Conservation (phyloP, 2,113 vertebrate genomes). For the Rhodinocichla rosea region DNA sequence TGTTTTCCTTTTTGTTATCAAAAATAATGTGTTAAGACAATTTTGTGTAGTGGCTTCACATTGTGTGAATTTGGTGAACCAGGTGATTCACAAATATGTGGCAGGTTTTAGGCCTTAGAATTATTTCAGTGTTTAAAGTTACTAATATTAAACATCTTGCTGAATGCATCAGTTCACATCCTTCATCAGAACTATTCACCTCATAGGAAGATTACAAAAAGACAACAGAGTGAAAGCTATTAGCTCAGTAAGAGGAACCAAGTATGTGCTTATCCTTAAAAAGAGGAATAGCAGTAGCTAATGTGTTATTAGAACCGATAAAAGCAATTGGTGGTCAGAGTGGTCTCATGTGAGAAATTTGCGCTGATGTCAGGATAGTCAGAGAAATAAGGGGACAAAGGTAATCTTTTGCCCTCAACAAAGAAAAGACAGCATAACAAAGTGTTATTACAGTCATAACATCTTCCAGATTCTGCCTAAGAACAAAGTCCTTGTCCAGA, state of each 20-base stretch:
- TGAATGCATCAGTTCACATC: neutral
- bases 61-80: neutral
- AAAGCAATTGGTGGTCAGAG: conserved; percentile 13
- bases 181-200: neutral
- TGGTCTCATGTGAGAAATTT: conserved; percentile 2
- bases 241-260: neutral
- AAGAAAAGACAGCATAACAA: conserved; percentile 26
- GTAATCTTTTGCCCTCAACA: conserved; percentile 1
- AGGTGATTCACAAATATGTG: neutral
- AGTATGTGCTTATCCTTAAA: neutral
- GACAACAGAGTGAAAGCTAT: neutral
- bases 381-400: conserved; percentile 20
- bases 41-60: neutral
- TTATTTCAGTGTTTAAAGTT: neutral
- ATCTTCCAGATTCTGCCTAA: conserved; percentile 53
- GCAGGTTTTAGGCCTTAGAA: neutral
- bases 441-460: conserved; percentile 51
- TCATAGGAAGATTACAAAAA: neutral
- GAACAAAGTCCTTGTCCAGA: conserved; percentile 49
- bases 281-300: neutral
- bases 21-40: neutral
- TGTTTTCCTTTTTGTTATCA: neutral
- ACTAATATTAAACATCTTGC: neutral
- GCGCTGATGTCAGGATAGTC: neutral
- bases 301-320: neutral